A percentile compares a stretch with the other conserved stretches of the same genome.
phyloP scores from a whole-genome alignment of 1,140 invertebrate species.

The Drosophila micromelanica region DNA sequence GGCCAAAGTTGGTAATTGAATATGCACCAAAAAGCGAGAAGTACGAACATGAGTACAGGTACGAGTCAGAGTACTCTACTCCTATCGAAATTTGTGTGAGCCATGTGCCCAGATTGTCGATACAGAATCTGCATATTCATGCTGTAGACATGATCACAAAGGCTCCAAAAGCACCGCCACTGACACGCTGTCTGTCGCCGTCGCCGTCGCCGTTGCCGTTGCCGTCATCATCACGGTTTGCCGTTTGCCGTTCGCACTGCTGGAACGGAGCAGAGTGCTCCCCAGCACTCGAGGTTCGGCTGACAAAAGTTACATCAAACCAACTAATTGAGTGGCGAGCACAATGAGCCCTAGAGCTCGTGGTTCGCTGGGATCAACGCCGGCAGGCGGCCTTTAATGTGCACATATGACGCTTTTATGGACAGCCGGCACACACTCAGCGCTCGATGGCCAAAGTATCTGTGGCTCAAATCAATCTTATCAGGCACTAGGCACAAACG shows the following conservation, averaged over 20 bases:
- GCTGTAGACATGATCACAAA: conserved; percentile 69
- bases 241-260: neutral
- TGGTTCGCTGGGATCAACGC: conserved; percentile 36
- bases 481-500: conserved; percentile 43
- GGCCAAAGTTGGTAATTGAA: conserved; percentile 67
- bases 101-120: conserved; percentile 38
- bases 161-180: conserved; percentile 76
- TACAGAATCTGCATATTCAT: conserved; percentile 75
- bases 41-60: neutral
- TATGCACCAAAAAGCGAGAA: conserved; percentile 34
- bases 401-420: conserved; percentile 67
- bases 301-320: conserved; percentile 81
- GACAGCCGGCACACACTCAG: conserved; percentile 25
- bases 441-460: conserved; percentile 40
- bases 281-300: conserved; percentile 38
- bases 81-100: conserved; percentile 19
- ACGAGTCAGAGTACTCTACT: conserved; percentile 39
- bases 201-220: conserved; percentile 14
- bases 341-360: conserved; percentile 71
- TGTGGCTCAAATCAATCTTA: conserved; percentile 80
- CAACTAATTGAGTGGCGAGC: conserved; percentile 80
- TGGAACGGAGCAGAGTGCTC: conserved; percentile 11
- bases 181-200: conserved; percentile 68
- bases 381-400: conserved; percentile 66
- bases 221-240: neutral